These are phyloP conservation scores for Charaxes varanes DNA, from an alignment of 1,140 invertebrate species.

Conservation along the genomic window DNA sequence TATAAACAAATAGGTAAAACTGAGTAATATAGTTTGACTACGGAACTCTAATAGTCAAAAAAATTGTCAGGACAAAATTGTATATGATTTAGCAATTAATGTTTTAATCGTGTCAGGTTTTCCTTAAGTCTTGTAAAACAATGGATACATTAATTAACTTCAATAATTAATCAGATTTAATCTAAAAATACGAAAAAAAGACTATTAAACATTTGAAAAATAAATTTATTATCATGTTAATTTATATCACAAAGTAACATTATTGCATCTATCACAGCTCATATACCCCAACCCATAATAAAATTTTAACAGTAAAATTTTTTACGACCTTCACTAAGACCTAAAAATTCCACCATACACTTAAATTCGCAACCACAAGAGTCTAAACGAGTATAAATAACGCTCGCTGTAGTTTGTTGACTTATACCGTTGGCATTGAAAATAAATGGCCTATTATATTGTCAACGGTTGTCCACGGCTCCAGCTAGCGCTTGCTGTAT, in stretches of 20 bases:
- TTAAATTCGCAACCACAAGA: not conserved
- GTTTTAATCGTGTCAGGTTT: too few relatives aligned
- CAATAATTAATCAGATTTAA: too few relatives aligned
- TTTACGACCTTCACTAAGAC: too few relatives aligned
- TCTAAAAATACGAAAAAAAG: too few relatives aligned
- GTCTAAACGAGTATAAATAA: constrained; percentile 36
- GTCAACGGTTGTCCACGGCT: constrained; percentile 58
- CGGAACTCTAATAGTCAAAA: too few relatives aligned
- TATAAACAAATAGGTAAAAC: too few relatives aligned
- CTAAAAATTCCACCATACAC: not conserved
- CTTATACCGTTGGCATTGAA: constrained; percentile 66
- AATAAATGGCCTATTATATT: constrained; percentile 65
- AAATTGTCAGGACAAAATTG: too few relatives aligned
- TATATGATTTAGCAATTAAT: too few relatives aligned
- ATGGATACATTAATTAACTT: too few relatives aligned
- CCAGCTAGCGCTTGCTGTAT: constrained; percentile 62
- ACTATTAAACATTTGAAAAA: constrained; percentile 13
- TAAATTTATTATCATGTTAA: constrained; percentile 25
- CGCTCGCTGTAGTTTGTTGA: constrained; percentile 61
- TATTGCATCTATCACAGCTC: constrained; percentile 25
- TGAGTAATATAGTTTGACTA: too few relatives aligned
- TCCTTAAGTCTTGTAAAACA: too few relatives aligned
- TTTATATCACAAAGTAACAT: constrained; percentile 25
- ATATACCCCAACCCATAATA: constrained; percentile 5
- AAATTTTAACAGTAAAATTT: constrained; percentile 3